Conservation (phyloP, 2,888 invertebrate genomes). For the Zygaena filipendulae region DNA sequence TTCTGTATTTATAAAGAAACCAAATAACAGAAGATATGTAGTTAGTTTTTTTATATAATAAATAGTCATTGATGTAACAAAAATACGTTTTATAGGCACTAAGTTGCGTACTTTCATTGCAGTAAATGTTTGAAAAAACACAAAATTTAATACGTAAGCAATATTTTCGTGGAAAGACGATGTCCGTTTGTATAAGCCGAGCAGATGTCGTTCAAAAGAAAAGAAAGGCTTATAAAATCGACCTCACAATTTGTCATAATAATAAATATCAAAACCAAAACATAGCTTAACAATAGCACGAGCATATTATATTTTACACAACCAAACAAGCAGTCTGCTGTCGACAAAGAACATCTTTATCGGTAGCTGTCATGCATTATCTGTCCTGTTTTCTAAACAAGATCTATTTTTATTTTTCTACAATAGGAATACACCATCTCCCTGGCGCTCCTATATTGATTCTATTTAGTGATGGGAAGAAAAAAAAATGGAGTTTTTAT, state of each 20-base stretch:
- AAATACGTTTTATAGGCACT: too few relatives aligned
- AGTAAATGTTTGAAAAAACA: too few relatives aligned
- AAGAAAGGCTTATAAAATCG: constrained; percentile 46
- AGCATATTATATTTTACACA: constrained; percentile 45
- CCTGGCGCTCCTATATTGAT: constrained; percentile 29
- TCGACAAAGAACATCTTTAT: constrained; percentile 56
- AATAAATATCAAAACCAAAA: constrained; percentile 60
- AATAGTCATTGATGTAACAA: too few relatives aligned
- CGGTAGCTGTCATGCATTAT: constrained; percentile 58
- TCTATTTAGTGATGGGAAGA: too few relatives aligned
- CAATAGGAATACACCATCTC: constrained; percentile 44
- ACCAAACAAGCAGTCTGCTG: constrained; percentile 45
- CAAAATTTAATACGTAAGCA: too few relatives aligned
- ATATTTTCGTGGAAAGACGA: too few relatives aligned
- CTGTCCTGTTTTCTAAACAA: constrained; percentile 62
- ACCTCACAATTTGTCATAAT: constrained; percentile 61
- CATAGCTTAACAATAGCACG: constrained; percentile 41
- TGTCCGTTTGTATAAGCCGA: constrained; percentile 17
- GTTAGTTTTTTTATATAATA: too few relatives aligned
- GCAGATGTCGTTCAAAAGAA: constrained; percentile 40
- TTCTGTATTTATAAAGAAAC: too few relatives aligned
- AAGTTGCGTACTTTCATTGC: too few relatives aligned
- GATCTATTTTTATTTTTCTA: constrained; percentile 41
- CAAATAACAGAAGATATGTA: too few relatives aligned
- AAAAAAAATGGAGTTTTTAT: too few relatives aligned